phyloP scores from a whole-genome alignment of 2,113 vertebrate genomes.

The Promerops cafer region DNA sequence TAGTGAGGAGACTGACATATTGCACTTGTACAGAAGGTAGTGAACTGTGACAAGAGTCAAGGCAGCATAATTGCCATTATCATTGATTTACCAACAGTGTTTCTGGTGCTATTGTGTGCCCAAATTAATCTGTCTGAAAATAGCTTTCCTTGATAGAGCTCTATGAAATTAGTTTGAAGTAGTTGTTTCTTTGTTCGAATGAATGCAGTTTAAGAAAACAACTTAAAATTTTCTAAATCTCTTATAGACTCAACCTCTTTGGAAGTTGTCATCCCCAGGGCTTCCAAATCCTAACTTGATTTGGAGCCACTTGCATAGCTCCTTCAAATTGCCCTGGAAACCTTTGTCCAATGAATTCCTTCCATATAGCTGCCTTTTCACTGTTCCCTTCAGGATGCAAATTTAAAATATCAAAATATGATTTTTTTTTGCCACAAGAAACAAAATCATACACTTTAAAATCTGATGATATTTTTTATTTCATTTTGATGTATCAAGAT shows the following conservation, averaged over 20 bases:
- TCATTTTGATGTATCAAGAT: neutral
- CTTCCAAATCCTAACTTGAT: neutral
- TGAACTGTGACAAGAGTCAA: neutral
- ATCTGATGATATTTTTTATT: neutral
- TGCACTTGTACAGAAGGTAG: neutral
- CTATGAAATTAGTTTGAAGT: neutral
- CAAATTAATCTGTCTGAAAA: neutral
- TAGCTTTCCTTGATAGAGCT: neutral
- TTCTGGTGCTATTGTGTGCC: neutral
- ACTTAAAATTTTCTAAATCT: neutral
- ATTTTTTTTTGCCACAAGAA: neutral
- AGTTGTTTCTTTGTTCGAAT: neutral
- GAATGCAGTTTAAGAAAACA: neutral
- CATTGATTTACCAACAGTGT: neutral
- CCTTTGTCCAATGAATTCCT: neutral
- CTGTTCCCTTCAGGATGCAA: neutral
- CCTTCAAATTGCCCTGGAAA: neutral
- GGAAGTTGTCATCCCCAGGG: neutral
- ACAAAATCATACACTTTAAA: neutral
- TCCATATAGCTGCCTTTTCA: neutral
- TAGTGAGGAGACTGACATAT: neutral
- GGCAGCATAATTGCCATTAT: neutral
- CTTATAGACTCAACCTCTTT: neutral
- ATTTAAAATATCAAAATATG: neutral
- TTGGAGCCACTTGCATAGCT: neutral